A percentile compares a stretch with the other conserved stretches of the same genome.
Conservation (phyloP, 2,797 vertebrate species). For the Emys orbicularis region DNA sequence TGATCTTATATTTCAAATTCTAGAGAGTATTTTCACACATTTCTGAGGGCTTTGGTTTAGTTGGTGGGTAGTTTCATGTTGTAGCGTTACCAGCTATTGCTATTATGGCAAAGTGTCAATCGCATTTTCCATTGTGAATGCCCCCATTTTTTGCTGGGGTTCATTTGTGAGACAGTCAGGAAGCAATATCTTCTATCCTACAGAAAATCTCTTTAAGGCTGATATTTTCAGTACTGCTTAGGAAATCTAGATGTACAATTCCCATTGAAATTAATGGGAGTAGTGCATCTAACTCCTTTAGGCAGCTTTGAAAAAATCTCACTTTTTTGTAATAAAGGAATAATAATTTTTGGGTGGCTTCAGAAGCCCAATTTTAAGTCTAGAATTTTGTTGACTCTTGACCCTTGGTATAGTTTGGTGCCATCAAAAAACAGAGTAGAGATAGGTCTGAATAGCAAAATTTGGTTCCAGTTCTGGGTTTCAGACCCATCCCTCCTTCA, state of each 20-base stretch:
- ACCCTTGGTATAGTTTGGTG: not conserved
- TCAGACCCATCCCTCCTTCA: not conserved
- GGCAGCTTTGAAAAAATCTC: conserved; percentile 42
- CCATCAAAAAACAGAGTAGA: not conserved
- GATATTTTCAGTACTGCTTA: conserved; percentile 15
- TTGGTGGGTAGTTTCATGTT: conserved; percentile 54
- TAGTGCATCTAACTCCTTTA: conserved; percentile 13
- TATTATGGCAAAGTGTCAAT: conserved; percentile 53
- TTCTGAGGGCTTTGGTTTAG: conserved; percentile 28
- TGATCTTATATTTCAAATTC: conserved; percentile 58
- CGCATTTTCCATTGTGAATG: conserved; percentile 45
- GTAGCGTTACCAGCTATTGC: conserved; percentile 11
- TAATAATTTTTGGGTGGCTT: conserved; percentile 17
- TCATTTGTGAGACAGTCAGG: not conserved
- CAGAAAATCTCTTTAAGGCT: conserved; percentile 13
- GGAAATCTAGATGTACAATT: conserved; percentile 5
- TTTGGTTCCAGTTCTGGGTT: not conserved
- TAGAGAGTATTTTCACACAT: conserved; percentile 59
- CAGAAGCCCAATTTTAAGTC: not conserved
- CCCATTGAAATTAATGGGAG: conserved; percentile 27
- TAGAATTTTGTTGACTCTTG: not conserved
- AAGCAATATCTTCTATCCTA: conserved; percentile 18
- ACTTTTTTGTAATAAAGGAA: not conserved
- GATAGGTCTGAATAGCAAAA: not conserved
- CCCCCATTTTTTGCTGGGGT: conserved; percentile 9